Conservation (phyloP, 2,797 vertebrate genomes). For the Ctenopoma kingsleyae region DNA sequence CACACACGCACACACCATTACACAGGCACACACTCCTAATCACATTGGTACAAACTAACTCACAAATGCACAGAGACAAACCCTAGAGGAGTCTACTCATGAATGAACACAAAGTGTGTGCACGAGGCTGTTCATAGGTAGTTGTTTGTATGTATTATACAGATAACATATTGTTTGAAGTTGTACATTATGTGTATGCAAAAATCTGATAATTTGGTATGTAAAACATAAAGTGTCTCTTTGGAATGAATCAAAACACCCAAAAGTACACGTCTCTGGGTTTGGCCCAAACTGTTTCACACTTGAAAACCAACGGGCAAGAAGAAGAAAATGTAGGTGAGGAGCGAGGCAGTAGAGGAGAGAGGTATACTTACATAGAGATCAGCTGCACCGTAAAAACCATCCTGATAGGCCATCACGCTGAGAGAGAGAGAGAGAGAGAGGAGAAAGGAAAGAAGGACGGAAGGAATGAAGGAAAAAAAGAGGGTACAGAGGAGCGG, state of each 20-base stretch:
- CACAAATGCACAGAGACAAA: constrained; percentile 78
- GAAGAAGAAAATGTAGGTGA: constrained; percentile 63
- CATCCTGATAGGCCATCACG: constrained; percentile 99
- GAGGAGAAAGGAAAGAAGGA: constrained; percentile 38
- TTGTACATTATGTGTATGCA: not conserved
- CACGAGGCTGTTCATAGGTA: constrained; percentile 5
- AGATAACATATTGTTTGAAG: not conserved
- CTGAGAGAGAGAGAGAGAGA: constrained; percentile 82
- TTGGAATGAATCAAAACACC: constrained; percentile 37
- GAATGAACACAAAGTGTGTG: constrained; percentile 45
- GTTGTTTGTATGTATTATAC: not conserved
- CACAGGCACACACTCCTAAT: constrained; percentile 61
- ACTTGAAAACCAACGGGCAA: constrained; percentile 79
- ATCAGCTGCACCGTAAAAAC: constrained; percentile 98
- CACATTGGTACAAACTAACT: constrained; percentile 74
- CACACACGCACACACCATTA: constrained; percentile 45
- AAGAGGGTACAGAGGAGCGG: constrained; percentile 39
- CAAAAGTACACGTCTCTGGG: constrained; percentile 71
- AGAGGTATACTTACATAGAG: constrained; percentile 97
- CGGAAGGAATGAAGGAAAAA: constrained; percentile 32
- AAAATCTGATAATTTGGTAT: not conserved
- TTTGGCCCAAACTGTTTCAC: constrained; percentile 71
- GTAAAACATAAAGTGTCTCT: constrained; percentile 2
- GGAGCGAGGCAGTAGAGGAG: constrained; percentile 61
- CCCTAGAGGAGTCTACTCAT: constrained; percentile 78